Evolutionary conservation across 37 sponge, comb jelly and placozoan species (phyloP).

Genomic region (Haliclona indistincta): DNA sequence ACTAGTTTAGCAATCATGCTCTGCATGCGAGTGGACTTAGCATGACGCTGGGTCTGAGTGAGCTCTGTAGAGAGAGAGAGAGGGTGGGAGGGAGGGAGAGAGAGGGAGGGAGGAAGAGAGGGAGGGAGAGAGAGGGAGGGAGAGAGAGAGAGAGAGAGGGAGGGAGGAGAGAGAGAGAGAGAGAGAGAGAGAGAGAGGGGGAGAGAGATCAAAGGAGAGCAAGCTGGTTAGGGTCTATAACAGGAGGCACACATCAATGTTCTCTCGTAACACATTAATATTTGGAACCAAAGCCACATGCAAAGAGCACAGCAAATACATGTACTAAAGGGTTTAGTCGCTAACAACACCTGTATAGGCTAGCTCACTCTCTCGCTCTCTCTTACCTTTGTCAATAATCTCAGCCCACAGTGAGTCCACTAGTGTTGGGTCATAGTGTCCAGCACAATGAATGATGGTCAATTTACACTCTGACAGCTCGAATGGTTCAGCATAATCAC

Average conservation of each 20-base stretch:
- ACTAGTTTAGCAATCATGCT: slow-evolving; percentile 45
- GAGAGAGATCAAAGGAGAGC: not conserved
- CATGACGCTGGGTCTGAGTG: too few relatives aligned
- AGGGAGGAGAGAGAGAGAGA: not conserved
- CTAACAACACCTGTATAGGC: too few relatives aligned
- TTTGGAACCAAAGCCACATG: too few relatives aligned
- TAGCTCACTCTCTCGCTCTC: not conserved
- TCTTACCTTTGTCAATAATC: slow-evolving; percentile 70
- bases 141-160: not conserved
- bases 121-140: not conserved
- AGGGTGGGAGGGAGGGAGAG: slow-evolving; percentile 5
- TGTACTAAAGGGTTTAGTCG: too few relatives aligned
- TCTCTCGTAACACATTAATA: not conserved
- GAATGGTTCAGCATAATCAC: slow-evolving; percentile 92
- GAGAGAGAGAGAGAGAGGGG: not conserved
- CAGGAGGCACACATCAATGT: not conserved
- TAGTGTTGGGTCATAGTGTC: slow-evolving; percentile 86
- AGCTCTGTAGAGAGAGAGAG: too few relatives aligned
- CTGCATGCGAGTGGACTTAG: slow-evolving; percentile 36
- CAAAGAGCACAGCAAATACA: slow-evolving; percentile 5
- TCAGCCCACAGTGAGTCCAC: slow-evolving; percentile 90
- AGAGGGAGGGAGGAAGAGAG: not conserved
- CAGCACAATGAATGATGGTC: slow-evolving; percentile 94
- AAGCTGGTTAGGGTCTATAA: not conserved
- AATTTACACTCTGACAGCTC: slow-evolving; percentile 91